These are phyloP conservation scores for Seriola quinqueradiata DNA, from an alignment of 2,113 vertebrate genomes.

Conservation along the genomic window DNA sequence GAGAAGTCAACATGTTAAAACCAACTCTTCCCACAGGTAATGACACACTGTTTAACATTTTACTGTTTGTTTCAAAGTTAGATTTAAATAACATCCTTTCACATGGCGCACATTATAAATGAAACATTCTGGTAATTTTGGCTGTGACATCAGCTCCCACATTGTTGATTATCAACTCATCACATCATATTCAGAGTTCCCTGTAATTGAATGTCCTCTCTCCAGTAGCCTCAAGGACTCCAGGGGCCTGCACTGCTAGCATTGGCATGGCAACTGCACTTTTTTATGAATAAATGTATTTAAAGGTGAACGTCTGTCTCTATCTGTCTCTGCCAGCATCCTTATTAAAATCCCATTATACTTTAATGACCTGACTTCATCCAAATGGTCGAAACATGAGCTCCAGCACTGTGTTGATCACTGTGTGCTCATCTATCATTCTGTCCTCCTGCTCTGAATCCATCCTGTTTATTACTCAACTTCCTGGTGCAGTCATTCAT, in stretches of 20 bases:
- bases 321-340: slow-evolving; percentile 12
- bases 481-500: slow-evolving; percentile 14
- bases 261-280: slow-evolving; percentile 64
- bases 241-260: neutral
- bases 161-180: slow-evolving; percentile 8
- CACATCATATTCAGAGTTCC: slow-evolving; percentile 31
- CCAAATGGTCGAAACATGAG: slow-evolving; percentile 28
- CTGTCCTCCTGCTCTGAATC: slow-evolving; percentile 33
- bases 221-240: slow-evolving; percentile 34
- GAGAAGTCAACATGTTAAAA: too few relatives aligned
- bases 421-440: slow-evolving; percentile 2
- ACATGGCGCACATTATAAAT: neutral
- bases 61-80: neutral
- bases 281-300: slow-evolving; percentile 19
- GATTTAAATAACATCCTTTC: neutral
- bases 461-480: slow-evolving; percentile 35
- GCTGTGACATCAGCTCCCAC: neutral
- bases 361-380: slow-evolving; percentile 46
- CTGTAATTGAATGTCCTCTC: slow-evolving; percentile 39
- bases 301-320: slow-evolving; percentile 14
- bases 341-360: slow-evolving; percentile 59
- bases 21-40: too few relatives aligned
- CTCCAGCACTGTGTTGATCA: neutral
- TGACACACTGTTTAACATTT: neutral
- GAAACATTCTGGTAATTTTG: neutral